A percentile compares a stretch with the other conserved stretches of the same genome.
Conservation (phyloP, 2,797 vertebrate genomes). For the Hypotaenidia philippensis region DNA sequence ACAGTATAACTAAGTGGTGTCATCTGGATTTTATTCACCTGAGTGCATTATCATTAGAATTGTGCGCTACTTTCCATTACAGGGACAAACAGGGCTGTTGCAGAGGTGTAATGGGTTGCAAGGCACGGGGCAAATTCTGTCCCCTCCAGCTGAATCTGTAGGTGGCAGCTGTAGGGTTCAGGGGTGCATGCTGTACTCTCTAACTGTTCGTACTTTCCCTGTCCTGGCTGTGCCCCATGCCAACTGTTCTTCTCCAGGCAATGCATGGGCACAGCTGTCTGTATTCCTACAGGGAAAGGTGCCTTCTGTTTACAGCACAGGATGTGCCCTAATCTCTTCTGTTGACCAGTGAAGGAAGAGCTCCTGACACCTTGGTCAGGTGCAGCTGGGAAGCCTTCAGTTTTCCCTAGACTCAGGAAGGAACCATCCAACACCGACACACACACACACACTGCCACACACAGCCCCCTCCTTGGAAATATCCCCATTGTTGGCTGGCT, state of each 20-base stretch:
- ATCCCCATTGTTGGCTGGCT: fast-evolving
- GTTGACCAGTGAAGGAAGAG: fast-evolving
- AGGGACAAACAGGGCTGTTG: background rate
- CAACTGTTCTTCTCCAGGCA: background rate
- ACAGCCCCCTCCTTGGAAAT: background rate
- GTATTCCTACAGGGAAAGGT: background rate
- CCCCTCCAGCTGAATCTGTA: background rate
- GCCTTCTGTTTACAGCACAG: background rate
- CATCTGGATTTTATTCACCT: conserved; percentile 46
- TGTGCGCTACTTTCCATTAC: background rate
- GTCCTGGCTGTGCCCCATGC: background rate
- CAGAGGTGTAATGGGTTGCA: background rate
- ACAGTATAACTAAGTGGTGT: background rate
- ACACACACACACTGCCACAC: no score
- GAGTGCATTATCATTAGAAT: background rate
- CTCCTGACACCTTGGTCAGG: background rate
- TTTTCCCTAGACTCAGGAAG: background rate
- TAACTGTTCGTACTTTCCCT: background rate
- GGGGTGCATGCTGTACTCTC: background rate
- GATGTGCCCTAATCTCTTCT: background rate
- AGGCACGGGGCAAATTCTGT: background rate
- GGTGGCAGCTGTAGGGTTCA: background rate
- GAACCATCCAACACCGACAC: background rate
- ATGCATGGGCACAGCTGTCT: background rate
- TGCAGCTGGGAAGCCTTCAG: background rate